Evolutionary conservation across 2,888 invertebrate genomes (phyloP), one percentile per base, ranked within the genome.

Genomic region (Drosophila cognata): DNA sequence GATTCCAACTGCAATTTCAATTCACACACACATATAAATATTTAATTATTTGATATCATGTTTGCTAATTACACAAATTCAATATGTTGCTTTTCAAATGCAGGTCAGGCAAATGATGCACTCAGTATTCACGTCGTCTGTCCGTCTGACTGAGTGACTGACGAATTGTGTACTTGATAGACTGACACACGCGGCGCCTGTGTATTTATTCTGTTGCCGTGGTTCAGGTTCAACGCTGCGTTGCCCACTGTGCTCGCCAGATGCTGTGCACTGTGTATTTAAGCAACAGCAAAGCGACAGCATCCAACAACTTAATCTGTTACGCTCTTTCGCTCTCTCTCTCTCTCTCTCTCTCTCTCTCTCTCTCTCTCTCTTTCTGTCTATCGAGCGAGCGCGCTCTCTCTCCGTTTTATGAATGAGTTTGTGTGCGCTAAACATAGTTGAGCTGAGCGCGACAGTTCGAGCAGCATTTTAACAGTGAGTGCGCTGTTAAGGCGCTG

Each of bases 221-320:
- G 62, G 28, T 48, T 66, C 76, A 59, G 70, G 71, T 67, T 66
- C 71, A 74, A 73, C 71, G 75, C 56, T 81, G 50, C 75, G 74
- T 79, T 74, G 81, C 66, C 89, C 72, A 89, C 88, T 86, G 85
- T 80, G 78, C 71, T 78, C 70, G 71, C 68, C 53, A 62, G 85
- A 76, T 89, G 88, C 85, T 82, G 76, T 71, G 68, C 66, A 28
- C 61, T 65, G 64, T 48, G 71, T 82, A 82, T 85, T 89, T 89
- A 85, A 70, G 60, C 66, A 69, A 62, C 50, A 61, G 43, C 18
- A 46, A 43, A 48, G 35, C 50, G 66, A 51, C 82, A 79, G 70
- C 74, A 65, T 71, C 65, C 70, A 59, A 77, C 75, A 80, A 67
- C 78, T 74, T 66, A 72, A 71, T 71, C 66, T 38, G 36, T 56